Percentiles rank a stretch among this genome's conserved stretches.
phyloP scores from a whole-genome alignment of 1,140 invertebrate species.

The Eriosoma lanigerum region DNA sequence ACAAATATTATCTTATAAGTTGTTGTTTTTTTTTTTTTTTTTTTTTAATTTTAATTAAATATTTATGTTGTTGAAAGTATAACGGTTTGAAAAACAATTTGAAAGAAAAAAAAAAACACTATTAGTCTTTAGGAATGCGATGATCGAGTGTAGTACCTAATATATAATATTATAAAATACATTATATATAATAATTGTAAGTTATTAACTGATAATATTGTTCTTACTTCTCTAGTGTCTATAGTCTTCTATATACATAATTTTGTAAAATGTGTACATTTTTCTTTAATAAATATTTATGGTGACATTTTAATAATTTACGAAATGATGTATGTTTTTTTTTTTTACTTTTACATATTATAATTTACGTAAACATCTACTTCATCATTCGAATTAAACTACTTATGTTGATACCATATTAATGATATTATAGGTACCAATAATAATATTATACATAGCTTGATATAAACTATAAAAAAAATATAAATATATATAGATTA shows the following conservation, averaged over 20 bases:
- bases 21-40: slow-evolving; percentile 43
- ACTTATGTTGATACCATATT: too few relatives aligned
- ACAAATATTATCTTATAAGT: slow-evolving; percentile 9
- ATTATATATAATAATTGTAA: too few relatives aligned
- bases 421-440: too few relatives aligned
- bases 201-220: slow-evolving; percentile 15
- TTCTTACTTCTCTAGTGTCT: slow-evolving; percentile 43
- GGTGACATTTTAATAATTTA: slow-evolving; percentile 37
- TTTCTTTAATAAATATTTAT: slow-evolving; percentile 38
- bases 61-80: slow-evolving; percentile 51
- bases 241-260: too few relatives aligned
- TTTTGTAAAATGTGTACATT: slow-evolving; percentile 41
- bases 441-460: too few relatives aligned
- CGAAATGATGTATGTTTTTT: not conserved
- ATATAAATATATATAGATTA: too few relatives aligned
- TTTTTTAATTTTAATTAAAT: slow-evolving; percentile 32
- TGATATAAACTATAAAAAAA: too few relatives aligned
- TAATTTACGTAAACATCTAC: too few relatives aligned
- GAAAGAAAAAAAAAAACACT: slow-evolving; percentile 25
- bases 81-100: slow-evolving; percentile 14
- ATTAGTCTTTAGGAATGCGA: slow-evolving; percentile 35
- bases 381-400: too few relatives aligned
- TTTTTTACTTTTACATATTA: not conserved
- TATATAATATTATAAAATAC: not conserved
- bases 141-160: slow-evolving; percentile 1